A percentile compares a stretch with the other conserved stretches of the same genome.
These are phyloP conservation scores for Phortica okadai DNA, from an alignment of 2,888 invertebrate species.

Conservation along the genomic window DNA sequence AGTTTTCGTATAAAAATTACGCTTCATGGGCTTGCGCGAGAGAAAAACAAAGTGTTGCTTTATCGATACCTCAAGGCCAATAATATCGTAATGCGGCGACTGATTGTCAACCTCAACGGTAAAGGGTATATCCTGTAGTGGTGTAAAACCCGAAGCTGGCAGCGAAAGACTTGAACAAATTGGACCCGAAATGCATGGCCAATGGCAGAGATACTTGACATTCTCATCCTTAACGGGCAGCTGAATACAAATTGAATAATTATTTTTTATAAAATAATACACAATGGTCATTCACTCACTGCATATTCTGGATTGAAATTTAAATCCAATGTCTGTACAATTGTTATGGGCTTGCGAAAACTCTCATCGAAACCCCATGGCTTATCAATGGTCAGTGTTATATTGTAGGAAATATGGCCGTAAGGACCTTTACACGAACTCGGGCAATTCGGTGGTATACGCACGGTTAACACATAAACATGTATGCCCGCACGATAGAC, in stretches of 20 bases:
- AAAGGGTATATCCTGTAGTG: conserved; percentile 84
- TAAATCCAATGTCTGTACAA: conserved; percentile 86
- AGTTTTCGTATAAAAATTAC: conserved; percentile 69
- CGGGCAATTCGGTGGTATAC: conserved; percentile 80
- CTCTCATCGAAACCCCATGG: conserved; percentile 84
- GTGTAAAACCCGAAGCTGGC: conserved; percentile 84
- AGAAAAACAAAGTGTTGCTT: conserved; percentile 71
- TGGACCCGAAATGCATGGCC: conserved; percentile 72
- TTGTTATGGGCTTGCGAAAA: conserved; percentile 80
- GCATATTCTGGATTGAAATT: conserved; percentile 83
- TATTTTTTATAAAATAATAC: neutral
- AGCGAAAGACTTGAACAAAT: conserved; percentile 72
- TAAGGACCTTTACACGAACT: conserved; percentile 86
- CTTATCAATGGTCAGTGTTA: conserved; percentile 86
- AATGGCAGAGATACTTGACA: conserved; percentile 69
- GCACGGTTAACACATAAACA: conserved; percentile 86
- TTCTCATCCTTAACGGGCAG: conserved; percentile 69
- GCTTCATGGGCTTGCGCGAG: conserved; percentile 69
- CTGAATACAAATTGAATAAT: conserved; percentile 41
- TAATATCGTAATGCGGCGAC: conserved; percentile 71
- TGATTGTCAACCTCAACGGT: conserved; percentile 83
- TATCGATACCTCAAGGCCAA: conserved; percentile 65
- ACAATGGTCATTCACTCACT: conserved; percentile 76
- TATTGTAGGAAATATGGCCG: conserved; percentile 86
- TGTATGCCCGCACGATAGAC: conserved; percentile 75